phyloP scores from a whole-genome alignment of 2,888 invertebrate genomes.

The Apodemia mormo region DNA sequence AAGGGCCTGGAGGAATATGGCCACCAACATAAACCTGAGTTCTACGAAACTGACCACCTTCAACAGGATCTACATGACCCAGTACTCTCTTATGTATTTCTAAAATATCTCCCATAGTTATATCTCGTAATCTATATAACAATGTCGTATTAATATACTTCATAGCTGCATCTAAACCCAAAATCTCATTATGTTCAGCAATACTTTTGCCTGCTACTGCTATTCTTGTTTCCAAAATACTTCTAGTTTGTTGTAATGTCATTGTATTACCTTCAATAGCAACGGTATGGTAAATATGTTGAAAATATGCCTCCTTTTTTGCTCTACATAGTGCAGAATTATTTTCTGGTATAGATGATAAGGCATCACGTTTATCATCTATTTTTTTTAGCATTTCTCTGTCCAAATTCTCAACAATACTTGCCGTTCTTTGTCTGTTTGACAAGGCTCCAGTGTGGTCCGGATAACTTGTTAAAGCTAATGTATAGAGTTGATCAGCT shows the following conservation, averaged over 20 bases:
- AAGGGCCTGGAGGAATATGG: conserved; percentile 95
- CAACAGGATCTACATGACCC: conserved; percentile 96
- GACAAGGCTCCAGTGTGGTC: conserved; percentile 89
- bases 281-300: conserved; percentile 97
- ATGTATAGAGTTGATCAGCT: conserved; percentile 95
- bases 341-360: conserved; percentile 90
- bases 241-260: conserved; percentile 94
- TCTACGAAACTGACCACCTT: conserved; percentile 93
- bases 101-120: conserved; percentile 92
- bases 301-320: conserved; percentile 97
- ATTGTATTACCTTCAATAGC: conserved; percentile 99
- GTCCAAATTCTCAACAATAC: conserved; percentile 95
- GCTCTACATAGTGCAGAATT: conserved; percentile 91
- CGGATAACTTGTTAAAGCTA: conserved; percentile 92
- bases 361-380: conserved; percentile 91
- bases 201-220: conserved; percentile 94
- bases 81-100: conserved; percentile 96
- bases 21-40: conserved; percentile 97
- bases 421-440: conserved; percentile 92
- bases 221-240: conserved; percentile 91
- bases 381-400: conserved; percentile 88
- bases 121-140: conserved; percentile 88
- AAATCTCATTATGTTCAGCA: conserved; percentile 97
- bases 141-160: conserved; percentile 94
- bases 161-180: conserved; percentile 96